These are phyloP conservation scores for Montifringilla adamsi DNA, from an alignment of 2,113 vertebrate genomes.

Conservation along the genomic window DNA sequence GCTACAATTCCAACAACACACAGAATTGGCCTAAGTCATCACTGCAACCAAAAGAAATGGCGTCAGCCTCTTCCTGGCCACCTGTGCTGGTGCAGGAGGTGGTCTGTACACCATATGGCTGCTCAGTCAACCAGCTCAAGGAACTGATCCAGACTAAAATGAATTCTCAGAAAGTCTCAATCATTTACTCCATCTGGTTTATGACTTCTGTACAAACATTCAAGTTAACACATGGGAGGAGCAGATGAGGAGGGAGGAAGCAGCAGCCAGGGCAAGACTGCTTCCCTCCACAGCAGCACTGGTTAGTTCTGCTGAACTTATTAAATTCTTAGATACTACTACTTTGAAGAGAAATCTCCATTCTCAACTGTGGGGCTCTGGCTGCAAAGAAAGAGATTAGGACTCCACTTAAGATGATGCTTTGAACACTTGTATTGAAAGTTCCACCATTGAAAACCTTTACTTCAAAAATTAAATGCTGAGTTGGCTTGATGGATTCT, in stretches of 20 bases:
- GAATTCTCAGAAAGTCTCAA: background rate
- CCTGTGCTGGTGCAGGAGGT: background rate
- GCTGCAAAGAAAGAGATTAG: background rate
- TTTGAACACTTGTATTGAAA: background rate
- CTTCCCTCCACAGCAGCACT: background rate
- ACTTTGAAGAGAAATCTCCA: background rate
- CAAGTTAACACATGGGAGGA: background rate
- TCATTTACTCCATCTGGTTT: background rate
- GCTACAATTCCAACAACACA: background rate
- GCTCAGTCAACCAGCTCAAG: background rate
- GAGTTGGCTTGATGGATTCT: background rate
- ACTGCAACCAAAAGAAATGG: background rate
- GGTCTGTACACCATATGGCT: background rate
- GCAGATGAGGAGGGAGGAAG: background rate
- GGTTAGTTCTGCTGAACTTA: background rate
- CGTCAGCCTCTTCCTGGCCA: background rate
- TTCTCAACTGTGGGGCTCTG: background rate
- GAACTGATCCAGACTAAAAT: background rate
- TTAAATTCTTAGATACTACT: background rate
- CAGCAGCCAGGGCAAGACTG: background rate
- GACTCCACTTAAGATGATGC: background rate
- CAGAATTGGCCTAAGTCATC: background rate
- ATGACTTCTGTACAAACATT: background rate
- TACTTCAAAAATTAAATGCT: background rate
- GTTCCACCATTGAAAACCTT: background rate